Base-by-base conservation (phyloP, 2,113 vertebrate genomes). In the Procavia capensis region DNA sequence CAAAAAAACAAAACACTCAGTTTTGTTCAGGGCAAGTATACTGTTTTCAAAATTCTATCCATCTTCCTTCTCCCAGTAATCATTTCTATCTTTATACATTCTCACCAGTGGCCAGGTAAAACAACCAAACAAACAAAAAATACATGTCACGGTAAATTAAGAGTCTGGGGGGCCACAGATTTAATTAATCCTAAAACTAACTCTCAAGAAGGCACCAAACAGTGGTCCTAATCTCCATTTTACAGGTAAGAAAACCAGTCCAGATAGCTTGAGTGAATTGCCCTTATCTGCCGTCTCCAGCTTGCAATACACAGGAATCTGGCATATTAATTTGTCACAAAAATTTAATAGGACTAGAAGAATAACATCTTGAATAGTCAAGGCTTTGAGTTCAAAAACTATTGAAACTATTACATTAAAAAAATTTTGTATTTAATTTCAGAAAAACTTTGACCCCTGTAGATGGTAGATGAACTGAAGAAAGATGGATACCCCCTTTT, bases 121-220 rank as follows among this genome's bases (percentile, higher is more conserved):
- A 86, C 27, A 72, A 90, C 83, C 13, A 68, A 70, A 91, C 47
- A 45, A 90, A 87, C 13, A 68, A 70, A 91, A 47, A 45, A 80
- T 9, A 19, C 3, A 63, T 39, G 50, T 31, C 54, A 94, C 31
- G 9, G 47, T 89, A 95, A 89, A 57, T 91, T 86, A 95, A 92
- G 63, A 61, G 64, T 29, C 88, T 72, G n/a, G 22, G 50, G 94
- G 93, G 91, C 76, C 76, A 64, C 1, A 36, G 20, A 85, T 91
- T 95, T 94, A 97, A 97, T 93, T 95, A 96, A 92, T 96, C 74
- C 88, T 96, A 87, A 88, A 57, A 63, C 76, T 74, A 59, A 95
- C 45, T 91, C 76, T 39, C 80, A 72, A 81, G 34, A 94, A 94
- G 34, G n/a, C 66, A 47, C 59, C 45, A 54, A 92, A 59, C 64